phyloP scores from a whole-genome alignment of 2,797 vertebrate genomes.

The Poecilia wingei region DNA sequence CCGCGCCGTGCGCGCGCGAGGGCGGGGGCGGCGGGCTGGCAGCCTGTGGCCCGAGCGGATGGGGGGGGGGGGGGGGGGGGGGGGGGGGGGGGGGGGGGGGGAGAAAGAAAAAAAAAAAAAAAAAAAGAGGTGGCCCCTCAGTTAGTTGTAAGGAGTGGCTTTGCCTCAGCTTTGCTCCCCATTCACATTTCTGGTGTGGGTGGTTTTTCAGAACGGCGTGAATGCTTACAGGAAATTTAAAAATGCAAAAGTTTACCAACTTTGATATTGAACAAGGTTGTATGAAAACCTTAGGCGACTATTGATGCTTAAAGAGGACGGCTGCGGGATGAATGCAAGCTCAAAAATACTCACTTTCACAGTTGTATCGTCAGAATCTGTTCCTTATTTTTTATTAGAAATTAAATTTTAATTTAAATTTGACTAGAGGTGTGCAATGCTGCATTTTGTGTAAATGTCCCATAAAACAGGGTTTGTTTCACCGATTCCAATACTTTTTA shows the following conservation, averaged over 20 bases:
- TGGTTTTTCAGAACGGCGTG: not conserved
- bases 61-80: too few species aligned
- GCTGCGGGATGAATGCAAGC: not conserved
- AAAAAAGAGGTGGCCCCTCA: constrained; percentile 33
- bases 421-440: too few species aligned
- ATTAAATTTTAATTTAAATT: too few species aligned
- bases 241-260: not conserved
- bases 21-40: too few species aligned
- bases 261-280: not conserved
- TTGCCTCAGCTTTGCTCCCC: constrained; percentile 16
- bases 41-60: too few species aligned
- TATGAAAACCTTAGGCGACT: not conserved
- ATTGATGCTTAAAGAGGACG: not conserved
- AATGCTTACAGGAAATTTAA: not conserved
- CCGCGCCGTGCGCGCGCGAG: too few species aligned
- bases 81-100: too few species aligned
- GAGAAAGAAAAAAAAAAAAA: not conserved
- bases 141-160: constrained; percentile 64
- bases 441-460: too few species aligned
- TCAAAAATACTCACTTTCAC: not conserved
- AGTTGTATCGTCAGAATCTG: not conserved
- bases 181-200: not conserved
- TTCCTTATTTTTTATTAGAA: not conserved
- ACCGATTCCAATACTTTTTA: too few species aligned
- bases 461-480: too few species aligned